Percentiles rank a stretch among this genome's conserved stretches.
phyloP scores from a whole-genome alignment of 2,113 vertebrate genomes.

The Bujurquina vittata region DNA sequence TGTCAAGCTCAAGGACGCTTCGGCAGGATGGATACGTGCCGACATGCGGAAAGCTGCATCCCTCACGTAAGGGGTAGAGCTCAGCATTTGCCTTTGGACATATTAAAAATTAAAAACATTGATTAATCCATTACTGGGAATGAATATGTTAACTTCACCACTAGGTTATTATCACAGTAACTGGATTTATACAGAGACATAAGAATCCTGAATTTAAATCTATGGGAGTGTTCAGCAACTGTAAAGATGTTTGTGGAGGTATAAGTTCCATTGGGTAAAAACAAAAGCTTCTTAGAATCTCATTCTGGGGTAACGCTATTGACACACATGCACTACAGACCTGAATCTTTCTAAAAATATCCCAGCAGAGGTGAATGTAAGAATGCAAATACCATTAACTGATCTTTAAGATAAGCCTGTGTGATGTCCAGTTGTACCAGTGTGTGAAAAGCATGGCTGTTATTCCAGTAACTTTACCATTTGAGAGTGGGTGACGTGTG shows the following conservation, averaged over 20 bases:
- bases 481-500: neutral
- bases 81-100: neutral
- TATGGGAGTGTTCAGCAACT: accelerated
- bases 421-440: neutral
- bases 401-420: neutral
- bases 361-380: too few species aligned
- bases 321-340: too few species aligned
- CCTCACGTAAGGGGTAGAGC: conserved; percentile 13
- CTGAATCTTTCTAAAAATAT: too few species aligned
- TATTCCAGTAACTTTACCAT: neutral
- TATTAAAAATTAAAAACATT: conserved; percentile 16
- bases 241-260: neutral
- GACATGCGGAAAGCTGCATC: conserved; percentile 34
- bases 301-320: neutral
- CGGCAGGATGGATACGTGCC: conserved; percentile 13
- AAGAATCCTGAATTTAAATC: neutral
- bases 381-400: too few species aligned
- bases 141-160: neutral
- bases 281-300: neutral
- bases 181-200: neutral
- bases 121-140: neutral
- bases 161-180: neutral
- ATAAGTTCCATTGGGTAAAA: neutral
- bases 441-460: neutral
- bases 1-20: conserved; percentile 55